Evolutionary conservation across 2,797 vertebrate species (phyloP), one percentile per base, ranked within the genome.

Genomic region (Enteromius viviparus): DNA sequence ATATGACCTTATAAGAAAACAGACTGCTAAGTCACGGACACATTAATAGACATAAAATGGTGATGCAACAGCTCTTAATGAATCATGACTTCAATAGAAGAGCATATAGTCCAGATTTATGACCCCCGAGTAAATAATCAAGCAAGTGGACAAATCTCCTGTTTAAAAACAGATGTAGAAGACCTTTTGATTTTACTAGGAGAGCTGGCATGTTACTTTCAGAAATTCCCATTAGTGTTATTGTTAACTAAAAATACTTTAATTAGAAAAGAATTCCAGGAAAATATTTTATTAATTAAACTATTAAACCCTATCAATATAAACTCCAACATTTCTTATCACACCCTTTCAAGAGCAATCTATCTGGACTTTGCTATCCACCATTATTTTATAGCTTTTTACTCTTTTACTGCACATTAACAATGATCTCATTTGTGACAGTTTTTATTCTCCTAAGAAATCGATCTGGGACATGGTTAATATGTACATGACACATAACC

Each of bases 71-170:
- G 14, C 2, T 12, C 5, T 72, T 32, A 47, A 12, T 70, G 40
- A 80, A 19, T 55, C 51, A 55, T 42, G n/a, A 53, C 21, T 53
- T 69, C 1, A 12, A 45, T 29, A 29, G 12, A 78, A 34, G 10
- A 49, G 21, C 9, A 69, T 21, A 17, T 19, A 17, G 64, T 55
- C 45, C 15, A 40, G 55, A 58, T 21, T 32, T 53, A 51, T 78
- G 45, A 66, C 49, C 29, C 23, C 26, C 10, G 1, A 11, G 45
- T 75, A 64, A 34, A 42, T 47, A 49, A 76, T 51, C 74, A 64
- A 55, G 49, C 81, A 80, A 40, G 60, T 37, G 77, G 49, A 81
- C 77, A 37, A 53, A 37, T 47, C 40, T 76, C 21, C 19, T 58
- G 37, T n/a, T 71, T 77, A 64, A 60, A 47, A 55, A 42, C 64